Evolutionary conservation across 2,888 invertebrate genomes (phyloP), one percentile per base, ranked within the genome.

Genomic region (Agriopis aurantiaria): DNA sequence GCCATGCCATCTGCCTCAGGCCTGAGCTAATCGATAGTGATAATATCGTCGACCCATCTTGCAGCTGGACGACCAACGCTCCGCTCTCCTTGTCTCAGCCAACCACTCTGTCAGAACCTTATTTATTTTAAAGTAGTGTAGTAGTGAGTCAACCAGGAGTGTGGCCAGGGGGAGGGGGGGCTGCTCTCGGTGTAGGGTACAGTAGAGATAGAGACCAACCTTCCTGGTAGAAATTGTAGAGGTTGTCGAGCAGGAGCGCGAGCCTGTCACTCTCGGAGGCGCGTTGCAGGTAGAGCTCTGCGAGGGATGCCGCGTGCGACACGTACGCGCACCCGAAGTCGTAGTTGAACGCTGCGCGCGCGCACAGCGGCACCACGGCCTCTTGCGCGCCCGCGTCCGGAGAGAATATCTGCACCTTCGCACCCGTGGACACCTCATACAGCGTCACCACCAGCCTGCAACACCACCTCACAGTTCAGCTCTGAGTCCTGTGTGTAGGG

Each of bases 361-460:
- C 95, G 78, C 96, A 96, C 8, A 97, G 85, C 45, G 95, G 93
- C 0, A 88, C 82, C 0, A 95, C 93, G 43, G 89, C 88, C 23
- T 93, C 94, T 77, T 91, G 95, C 0, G 95, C 94, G 46, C 92
- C 95, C 71, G 95, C 95, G 74, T 95, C 95, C 0, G 95, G 95
- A 48, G 90, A 88, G 67, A 95, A 88, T 53, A 95, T 86, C 0
- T 89, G 82, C 3, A 96, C 84, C 80, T 95, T 95, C 23, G 86
- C 84, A 9, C 95, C 95, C 0, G 88, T 89, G 1, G 76, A 74
- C 6, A 81, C 81, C 67, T 96, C 95, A 81, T 96, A 96, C 4
- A 97, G 88, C 3, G 96, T 96, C 66, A 97, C 95, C 66, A 96
- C 91, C 73, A 97, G 88, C 72, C 97, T 97, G 43, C 43, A 8